Percentiles rank a stretch among this genome's conserved stretches.
These are phyloP conservation scores for Hydropotes inermis DNA, from an alignment of 2,113 vertebrate genomes.

Conservation along the genomic window DNA sequence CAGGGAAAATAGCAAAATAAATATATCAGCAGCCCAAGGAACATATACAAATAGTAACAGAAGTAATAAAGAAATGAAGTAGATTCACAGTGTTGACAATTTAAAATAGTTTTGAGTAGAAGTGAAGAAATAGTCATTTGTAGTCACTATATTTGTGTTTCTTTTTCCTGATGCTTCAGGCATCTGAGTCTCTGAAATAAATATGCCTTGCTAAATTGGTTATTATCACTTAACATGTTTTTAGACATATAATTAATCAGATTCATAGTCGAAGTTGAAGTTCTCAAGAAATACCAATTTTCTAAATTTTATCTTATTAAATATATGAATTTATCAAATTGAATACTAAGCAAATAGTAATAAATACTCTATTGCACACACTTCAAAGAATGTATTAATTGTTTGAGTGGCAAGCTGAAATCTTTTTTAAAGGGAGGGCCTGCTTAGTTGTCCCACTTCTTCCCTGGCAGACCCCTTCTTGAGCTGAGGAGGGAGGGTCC, in stretches of 20 bases:
- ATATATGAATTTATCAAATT: not conserved
- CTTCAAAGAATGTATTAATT: not conserved
- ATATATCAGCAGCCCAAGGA: not conserved
- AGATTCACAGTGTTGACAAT: not conserved
- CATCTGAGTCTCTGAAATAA: not conserved
- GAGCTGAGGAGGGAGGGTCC: fast-evolving
- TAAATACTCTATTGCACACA: not conserved
- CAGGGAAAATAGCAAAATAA: not conserved
- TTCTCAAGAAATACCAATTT: not conserved
- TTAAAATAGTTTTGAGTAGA: not conserved
- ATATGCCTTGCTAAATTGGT: not conserved
- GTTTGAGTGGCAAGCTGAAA: not conserved
- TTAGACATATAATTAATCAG: not conserved
- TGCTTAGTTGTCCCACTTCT: not conserved
- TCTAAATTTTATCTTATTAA: not conserved
- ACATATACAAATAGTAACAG: not conserved
- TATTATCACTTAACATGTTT: not conserved
- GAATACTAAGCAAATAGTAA: not conserved
- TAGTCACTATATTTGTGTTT: not conserved
- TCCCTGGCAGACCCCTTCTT: not conserved
- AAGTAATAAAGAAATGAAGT: not conserved
- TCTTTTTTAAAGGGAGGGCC: not conserved
- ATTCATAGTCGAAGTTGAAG: not conserved
- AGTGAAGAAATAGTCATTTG: not conserved
- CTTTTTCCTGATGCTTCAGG: not conserved